A percentile compares a stretch with the other conserved stretches of the same genome.
Evolutionary conservation across 2,888 invertebrate species (phyloP).

Genomic region (Drosophila subsilvestris): DNA sequence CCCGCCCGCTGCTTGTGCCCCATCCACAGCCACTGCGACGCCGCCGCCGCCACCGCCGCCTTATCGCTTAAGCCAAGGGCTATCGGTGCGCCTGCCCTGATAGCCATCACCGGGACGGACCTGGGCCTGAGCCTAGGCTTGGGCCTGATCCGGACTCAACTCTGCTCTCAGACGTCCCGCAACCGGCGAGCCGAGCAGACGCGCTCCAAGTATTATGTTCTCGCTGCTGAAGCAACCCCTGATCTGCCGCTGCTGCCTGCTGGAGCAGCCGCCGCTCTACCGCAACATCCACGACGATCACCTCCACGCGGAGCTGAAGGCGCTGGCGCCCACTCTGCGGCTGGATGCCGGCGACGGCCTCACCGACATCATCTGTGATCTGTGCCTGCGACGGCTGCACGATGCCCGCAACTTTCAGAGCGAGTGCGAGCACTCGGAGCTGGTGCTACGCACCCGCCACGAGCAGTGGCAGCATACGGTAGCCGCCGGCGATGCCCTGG

Average conservation of each 20-base stretch:
- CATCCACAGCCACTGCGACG: constrained; percentile 17
- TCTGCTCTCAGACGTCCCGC: constrained; percentile 60
- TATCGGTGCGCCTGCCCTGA: constrained; percentile 56
- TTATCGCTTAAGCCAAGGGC: constrained; percentile 68
- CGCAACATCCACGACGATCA: constrained; percentile 62
- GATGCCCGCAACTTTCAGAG: constrained; percentile 69
- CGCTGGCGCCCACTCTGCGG: constrained; percentile 58
- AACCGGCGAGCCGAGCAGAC: constrained; percentile 59
- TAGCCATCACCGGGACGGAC: constrained; percentile 22
- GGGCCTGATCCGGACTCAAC: constrained; percentile 19
- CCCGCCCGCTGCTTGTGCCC: constrained; percentile 10
- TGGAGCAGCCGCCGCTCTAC: constrained; percentile 66
- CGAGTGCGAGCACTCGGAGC: constrained; percentile 68
- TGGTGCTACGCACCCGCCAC: constrained; percentile 66
- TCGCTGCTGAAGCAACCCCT: constrained; percentile 59
- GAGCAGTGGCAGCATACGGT: constrained; percentile 53
- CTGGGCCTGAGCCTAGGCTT: not conserved
- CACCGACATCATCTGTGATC: constrained; percentile 73
- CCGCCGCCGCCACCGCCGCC: constrained; percentile 15
- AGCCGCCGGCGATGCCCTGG: constrained; percentile 60
- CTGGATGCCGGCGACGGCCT: constrained; percentile 66
- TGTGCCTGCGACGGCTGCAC: constrained; percentile 64
- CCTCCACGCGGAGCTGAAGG: constrained; percentile 60
- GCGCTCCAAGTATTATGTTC: constrained; percentile 60
- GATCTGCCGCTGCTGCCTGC: constrained; percentile 77